These are phyloP conservation scores for Redunca redunca DNA, from an alignment of 2,113 vertebrate species.

Conservation along the genomic window DNA sequence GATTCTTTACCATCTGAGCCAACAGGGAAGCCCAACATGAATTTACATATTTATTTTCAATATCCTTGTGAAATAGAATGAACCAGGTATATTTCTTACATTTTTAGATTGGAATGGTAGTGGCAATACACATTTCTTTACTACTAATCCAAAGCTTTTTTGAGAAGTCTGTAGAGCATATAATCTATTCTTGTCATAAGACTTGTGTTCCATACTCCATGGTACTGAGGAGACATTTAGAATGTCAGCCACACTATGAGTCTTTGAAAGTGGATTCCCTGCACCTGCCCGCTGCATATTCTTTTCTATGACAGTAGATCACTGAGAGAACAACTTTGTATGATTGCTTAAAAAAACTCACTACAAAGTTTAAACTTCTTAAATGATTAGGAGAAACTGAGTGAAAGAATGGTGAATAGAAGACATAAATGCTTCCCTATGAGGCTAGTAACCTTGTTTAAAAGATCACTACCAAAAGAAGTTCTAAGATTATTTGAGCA, in stretches of 20 bases:
- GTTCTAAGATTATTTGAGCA: background rate
- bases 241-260: accelerated
- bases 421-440: background rate
- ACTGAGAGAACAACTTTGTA: background rate
- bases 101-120: background rate
- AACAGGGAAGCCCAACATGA: background rate
- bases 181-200: background rate
- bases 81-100: background rate
- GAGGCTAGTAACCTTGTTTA: background rate
- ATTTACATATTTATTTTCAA: background rate
- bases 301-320: background rate
- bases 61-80: background rate
- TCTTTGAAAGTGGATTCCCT: background rate
- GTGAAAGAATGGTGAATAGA: background rate
- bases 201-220: background rate
- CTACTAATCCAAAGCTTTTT: background rate
- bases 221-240: no score
- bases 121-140: background rate
- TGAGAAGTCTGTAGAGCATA: background rate
- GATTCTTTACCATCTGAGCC: background rate
- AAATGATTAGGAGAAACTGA: background rate
- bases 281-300: accelerated
- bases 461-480: background rate
- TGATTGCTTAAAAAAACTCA: background rate
- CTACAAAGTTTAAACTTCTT: background rate